A percentile compares a stretch with the other conserved stretches of the same genome.
Conservation (phyloP, 1,140 invertebrate species). For the Cephus cinctus region DNA sequence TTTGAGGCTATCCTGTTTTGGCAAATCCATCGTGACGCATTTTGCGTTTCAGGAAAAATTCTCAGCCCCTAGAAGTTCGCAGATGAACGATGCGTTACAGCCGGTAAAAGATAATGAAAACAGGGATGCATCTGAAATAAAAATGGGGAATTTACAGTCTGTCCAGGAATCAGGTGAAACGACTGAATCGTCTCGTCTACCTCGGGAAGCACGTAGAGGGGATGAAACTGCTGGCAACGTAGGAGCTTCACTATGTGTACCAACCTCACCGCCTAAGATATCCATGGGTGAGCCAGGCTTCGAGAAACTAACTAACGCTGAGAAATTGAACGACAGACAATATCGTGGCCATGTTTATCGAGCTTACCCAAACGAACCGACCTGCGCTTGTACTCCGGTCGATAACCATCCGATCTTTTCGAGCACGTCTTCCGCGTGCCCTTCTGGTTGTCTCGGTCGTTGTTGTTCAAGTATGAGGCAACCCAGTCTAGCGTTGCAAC, state of each 20-base stretch:
- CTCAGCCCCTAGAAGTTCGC: conserved; percentile 6
- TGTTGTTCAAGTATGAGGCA: conserved; percentile 27
- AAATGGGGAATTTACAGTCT: background rate
- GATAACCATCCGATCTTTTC: conserved; percentile 8
- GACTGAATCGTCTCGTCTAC: background rate
- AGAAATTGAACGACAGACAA: conserved; percentile 38
- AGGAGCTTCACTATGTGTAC: background rate
- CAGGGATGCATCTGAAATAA: background rate
- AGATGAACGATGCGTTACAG: conserved; percentile 4
- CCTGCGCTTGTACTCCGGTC: conserved; percentile 27
- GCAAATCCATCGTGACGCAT: conserved; percentile 27
- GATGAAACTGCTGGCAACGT: background rate
- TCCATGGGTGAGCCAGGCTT: conserved; percentile 30
- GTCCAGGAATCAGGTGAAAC: background rate
- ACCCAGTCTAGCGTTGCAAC: background rate
- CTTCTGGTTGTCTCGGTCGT: conserved; percentile 24
- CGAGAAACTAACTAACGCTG: conserved; percentile 32
- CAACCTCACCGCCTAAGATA: conserved; percentile 15
- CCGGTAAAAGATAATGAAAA: background rate
- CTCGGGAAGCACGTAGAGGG: background rate
- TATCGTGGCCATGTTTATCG: conserved; percentile 34
- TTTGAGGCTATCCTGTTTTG: conserved; percentile 20
- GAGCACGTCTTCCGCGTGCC: conserved; percentile 21
- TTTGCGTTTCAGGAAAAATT: conserved; percentile 17
- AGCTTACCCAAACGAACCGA: conserved; percentile 35